Evolutionary conservation across 1,140 invertebrate genomes (phyloP), one percentile per base, ranked within the genome.

Genomic region (Cotesia typhae): DNA sequence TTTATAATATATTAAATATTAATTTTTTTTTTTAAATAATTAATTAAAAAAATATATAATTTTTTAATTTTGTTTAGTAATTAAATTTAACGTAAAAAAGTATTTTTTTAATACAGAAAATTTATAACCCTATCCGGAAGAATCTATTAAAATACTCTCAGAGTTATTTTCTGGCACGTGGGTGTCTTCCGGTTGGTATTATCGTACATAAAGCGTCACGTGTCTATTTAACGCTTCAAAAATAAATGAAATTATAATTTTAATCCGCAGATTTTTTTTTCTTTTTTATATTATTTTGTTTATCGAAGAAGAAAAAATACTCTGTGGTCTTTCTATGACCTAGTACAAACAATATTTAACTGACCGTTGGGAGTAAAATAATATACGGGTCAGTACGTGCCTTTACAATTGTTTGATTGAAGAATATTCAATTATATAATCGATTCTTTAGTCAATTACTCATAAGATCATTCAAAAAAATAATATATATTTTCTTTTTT

Each of bases 361-460:
- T 53, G 59, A 14, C 63, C 52, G 20, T 12, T 47, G 37, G 66
- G 36, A 53, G 37, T 53, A 55, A 59, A 36, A 57, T 38, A 64
- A 72, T 72, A 78, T 78, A 82, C 79, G 78, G 81, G 80, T 80
- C 82, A 82, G 81, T 79, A 57, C 83, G 83, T 83, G 83, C 79
- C 78, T 79, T 73, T 52, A 80, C 82, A 85, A 85, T 86, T 83
- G 85, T 81, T 73, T 81, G 85, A 86, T 86, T 86, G 83, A 79
- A 77, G 83, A 86, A 85, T 85, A 86, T 86, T 85, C 83, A 86
- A 85, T 84, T 84, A 84, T 84, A 82, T 83, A 83, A 85, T 85
- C 83, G 80, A 83, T 53, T 51, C 36, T 36, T 60, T 12, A 70
- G 9, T 28, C 47, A 36, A 7, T 37, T 17, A 63, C 41, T 41